phyloP scores from a whole-genome alignment of 2,888 invertebrate species.

The Hermaeophaga mercurialis region DNA sequence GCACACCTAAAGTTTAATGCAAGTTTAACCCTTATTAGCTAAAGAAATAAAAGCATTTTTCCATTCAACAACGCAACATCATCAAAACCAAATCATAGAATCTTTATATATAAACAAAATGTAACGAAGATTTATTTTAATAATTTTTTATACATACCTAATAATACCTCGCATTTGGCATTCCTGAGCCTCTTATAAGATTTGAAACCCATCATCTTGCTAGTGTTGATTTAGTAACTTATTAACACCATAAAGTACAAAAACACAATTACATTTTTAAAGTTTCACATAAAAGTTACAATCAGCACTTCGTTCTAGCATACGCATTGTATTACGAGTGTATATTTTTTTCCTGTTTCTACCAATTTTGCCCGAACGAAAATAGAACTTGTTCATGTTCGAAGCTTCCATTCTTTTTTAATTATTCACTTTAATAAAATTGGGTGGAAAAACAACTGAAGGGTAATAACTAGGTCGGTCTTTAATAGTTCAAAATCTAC shows the following conservation, averaged over 20 bases:
- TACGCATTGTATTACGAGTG: slow-evolving; percentile 25
- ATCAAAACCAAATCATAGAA: too few species aligned
- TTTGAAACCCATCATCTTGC: slow-evolving; percentile 65
- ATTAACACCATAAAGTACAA: too few species aligned
- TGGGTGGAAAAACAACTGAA: not conserved
- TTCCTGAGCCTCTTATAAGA: slow-evolving; percentile 68
- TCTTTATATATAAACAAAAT: too few species aligned
- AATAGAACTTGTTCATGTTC: slow-evolving; percentile 17
- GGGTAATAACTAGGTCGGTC: not conserved
- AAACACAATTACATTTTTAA: slow-evolving; percentile 15
- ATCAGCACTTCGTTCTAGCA: slow-evolving; percentile 26
- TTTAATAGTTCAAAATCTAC: not conserved
- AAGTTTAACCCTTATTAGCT: too few species aligned
- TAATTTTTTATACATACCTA: slow-evolving; percentile 72
- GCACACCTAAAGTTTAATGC: too few species aligned
- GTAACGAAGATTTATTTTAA: too few species aligned
- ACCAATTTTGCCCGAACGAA: slow-evolving; percentile 6
- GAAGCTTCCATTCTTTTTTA: slow-evolving; percentile 6
- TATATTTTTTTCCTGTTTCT: slow-evolving; percentile 5
- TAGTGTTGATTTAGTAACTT: not conserved
- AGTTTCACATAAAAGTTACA: slow-evolving; percentile 20
- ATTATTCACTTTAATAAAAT: slow-evolving; percentile 14
- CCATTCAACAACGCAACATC: too few species aligned
- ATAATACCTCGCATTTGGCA: slow-evolving; percentile 71
- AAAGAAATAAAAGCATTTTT: too few species aligned